Evolutionary conservation across 2,113 vertebrate species (phyloP), one percentile per base, ranked within the genome.

Genomic region (Eurystomus gularis): DNA sequence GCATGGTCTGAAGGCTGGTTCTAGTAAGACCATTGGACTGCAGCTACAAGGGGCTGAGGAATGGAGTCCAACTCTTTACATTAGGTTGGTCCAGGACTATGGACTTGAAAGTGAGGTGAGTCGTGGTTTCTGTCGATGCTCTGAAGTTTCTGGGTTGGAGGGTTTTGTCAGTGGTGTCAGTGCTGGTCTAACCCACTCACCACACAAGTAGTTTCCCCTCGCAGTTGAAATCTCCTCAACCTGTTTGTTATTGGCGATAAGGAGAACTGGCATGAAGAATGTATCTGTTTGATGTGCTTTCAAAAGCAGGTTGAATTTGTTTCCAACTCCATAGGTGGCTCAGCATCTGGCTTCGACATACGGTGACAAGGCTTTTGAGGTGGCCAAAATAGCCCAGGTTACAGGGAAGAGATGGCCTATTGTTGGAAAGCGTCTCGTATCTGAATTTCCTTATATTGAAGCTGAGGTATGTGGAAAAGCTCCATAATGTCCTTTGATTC

Each of bases 401-500:
- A 99, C 99, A 0, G 99, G 99, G 16, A 99, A 99, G 95, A 98
- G 99, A 31, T 99, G 99, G 99, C 99, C 99, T 1, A 98, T 99
- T 7, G 99, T 99, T 14, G 99, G 99, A 17, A 99, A 99, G 16
- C 98, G 99, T 2, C 98, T 99, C 13, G 99, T 99, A 4, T 99
- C 99, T 1, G 99, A 99, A 79, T 99, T 99, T 82, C 99, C 99
- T 2, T 99, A 99, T 92, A 99, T 99, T 10, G 99, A 99, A 97
- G 98, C 98, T 28, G 99, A 99, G 99, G 99, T 99, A 97, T 2
- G 97, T 95, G 69, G 60, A 37, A 35, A 33, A 82, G 11, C 25
- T 77, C 0, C 0, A 0, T 37, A 3, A 6, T 9, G 5, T 49
- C 33, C 55, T 65, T 29, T 28, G 37, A 4, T 10, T 70, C 4